A percentile compares a stretch with the other conserved stretches of the same genome.
These are phyloP conservation scores for Thunnus thynnus DNA, from an alignment of 2,113 vertebrate species.

Conservation along the genomic window DNA sequence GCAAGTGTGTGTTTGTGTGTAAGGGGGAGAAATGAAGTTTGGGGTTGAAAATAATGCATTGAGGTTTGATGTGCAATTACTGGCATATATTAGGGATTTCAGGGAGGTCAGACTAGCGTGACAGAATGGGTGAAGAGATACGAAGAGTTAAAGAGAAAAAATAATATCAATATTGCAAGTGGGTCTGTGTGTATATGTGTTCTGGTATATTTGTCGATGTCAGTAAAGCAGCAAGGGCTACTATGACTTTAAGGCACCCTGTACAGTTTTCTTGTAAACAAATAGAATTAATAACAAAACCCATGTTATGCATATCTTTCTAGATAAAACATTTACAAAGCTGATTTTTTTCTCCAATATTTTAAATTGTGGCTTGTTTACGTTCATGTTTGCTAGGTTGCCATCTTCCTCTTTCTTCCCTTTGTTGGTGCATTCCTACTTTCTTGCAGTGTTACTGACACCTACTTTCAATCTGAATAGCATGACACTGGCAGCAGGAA, in stretches of 20 bases:
- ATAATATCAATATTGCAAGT: conserved; percentile 89
- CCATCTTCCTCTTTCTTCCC: no score
- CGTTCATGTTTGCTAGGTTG: no score
- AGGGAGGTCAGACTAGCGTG: conserved; percentile 91
- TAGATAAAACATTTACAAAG: no score
- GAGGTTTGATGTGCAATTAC: conserved; percentile 96
- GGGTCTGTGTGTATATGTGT: conserved; percentile 16
- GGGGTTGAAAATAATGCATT: conserved; percentile 91
- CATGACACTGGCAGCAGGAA: no score
- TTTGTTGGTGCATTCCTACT: no score
- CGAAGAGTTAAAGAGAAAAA: conserved; percentile 91
- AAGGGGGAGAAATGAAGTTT: conserved; percentile 27
- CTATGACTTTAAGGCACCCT: conserved; percentile 42
- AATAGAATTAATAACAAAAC: no score
- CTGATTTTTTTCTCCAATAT: no score
- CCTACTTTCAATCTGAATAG: no score
- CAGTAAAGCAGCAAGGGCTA: conserved; percentile 88
- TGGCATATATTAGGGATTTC: conserved; percentile 96
- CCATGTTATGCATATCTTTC: no score
- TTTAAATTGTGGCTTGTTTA: no score
- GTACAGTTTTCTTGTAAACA: no score
- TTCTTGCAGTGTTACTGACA: no score
- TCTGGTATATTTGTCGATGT: neutral
- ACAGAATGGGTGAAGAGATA: conserved; percentile 82
- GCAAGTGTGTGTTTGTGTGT: conserved; percentile 15